Evolutionary conservation across 2,113 vertebrate genomes (phyloP), one percentile per base, ranked within the genome.

Genomic region (Cyphomyrus discorhynchus): DNA sequence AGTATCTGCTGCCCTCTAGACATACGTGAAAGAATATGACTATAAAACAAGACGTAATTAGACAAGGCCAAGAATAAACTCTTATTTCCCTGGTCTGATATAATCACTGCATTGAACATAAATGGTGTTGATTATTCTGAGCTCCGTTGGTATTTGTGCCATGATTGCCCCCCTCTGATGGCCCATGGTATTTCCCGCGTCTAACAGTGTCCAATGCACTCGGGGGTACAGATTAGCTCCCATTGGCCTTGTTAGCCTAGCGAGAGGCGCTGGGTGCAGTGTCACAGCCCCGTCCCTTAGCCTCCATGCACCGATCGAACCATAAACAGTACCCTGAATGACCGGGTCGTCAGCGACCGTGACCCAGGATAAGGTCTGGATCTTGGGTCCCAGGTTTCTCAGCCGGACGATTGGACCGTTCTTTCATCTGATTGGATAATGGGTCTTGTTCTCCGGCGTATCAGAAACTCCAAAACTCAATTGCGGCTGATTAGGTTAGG

Each of bases 1-100:
- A 27, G n/a, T 49, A 31, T 82, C n/a, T 87, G 50, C 85, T 53
- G 85, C 84, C 84, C 46, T 86, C 84, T 86, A 86, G 46, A 35
- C 24, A 86, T 13, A 17, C 5, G 31, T 53, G 50, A 87, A 87
- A 53, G 85, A 31, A 53, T 53, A 66, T 62, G 39, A 88, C 9
- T 15, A 56, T 35, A 35, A 24, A 45, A 45, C 39, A 86, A 53
- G 52, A 21, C 6, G 3, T 24, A 49, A 46, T 66, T 11, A 35
- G 49, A 53, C n/a, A 19, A 17, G n/a, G n/a, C 19, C 7, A 39
- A 86, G 49, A 27, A 53, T 21, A 27, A 47, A 89, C 17, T 89
- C n/a, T 42, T 24, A 35, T 83, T 56, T 82, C 42, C 47, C 62
- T 77, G 42, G 8, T 45, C 21, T 11, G 47, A 49, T 62, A 49